Percentiles rank a stretch among this genome's conserved stretches.
phyloP scores from a whole-genome alignment of 2,113 vertebrate species.

The Onychorhynchus coronatus region DNA sequence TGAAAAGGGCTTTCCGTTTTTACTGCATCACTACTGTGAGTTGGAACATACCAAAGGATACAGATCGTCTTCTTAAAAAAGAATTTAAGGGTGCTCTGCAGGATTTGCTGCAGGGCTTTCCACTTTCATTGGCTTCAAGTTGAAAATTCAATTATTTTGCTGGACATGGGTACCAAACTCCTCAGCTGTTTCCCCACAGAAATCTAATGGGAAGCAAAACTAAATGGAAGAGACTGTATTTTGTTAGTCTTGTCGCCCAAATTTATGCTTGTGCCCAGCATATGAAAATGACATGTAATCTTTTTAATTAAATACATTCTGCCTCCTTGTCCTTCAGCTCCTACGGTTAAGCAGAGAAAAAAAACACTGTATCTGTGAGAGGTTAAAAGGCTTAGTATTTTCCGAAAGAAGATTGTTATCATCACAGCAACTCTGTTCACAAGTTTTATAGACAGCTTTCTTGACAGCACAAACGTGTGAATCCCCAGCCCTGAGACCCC shows the following conservation, averaged over 20 bases:
- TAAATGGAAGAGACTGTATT: neutral
- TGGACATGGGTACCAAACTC: neutral
- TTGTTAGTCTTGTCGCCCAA: neutral
- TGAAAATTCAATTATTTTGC: neutral
- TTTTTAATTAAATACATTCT: neutral
- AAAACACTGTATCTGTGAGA: neutral
- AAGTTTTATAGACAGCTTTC: neutral
- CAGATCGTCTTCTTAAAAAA: neutral
- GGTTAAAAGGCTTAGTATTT: neutral
- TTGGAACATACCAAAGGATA: neutral
- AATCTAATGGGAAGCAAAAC: neutral
- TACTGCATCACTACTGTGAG: neutral
- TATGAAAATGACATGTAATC: neutral
- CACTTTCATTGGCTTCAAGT: neutral
- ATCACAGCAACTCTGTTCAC: neutral
- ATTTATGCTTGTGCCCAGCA: neutral
- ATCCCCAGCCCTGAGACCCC: neutral
- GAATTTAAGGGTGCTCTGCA: neutral
- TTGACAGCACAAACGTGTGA: neutral
- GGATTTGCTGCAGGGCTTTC: neutral
- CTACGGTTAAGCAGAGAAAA: neutral
- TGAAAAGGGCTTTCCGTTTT: neutral
- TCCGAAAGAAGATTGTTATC: neutral
- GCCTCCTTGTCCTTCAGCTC: neutral
- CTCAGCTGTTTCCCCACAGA: neutral